Percentiles rank a stretch among this genome's conserved stretches.
Evolutionary conservation across 2,797 vertebrate genomes (phyloP).

Genomic region (Macrochelys suwanniensis): DNA sequence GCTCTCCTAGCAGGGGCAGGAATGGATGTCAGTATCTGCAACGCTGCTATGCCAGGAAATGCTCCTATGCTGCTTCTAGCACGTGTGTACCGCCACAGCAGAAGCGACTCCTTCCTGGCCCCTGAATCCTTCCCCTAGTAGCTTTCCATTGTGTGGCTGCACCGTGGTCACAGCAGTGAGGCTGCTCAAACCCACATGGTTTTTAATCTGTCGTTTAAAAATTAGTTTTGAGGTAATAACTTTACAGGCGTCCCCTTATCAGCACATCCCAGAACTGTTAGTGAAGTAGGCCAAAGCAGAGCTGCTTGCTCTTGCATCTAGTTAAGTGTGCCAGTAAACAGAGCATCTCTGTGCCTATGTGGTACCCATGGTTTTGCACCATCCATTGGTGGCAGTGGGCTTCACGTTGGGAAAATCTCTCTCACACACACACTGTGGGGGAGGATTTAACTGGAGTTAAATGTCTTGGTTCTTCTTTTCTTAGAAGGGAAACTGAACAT

Average conservation of each 20-base stretch:
- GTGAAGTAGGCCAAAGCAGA: accelerated
- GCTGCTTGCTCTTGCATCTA: neutral
- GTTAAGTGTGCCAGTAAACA: neutral
- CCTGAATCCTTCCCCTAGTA: neutral
- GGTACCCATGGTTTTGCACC: neutral
- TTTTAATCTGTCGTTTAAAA: neutral
- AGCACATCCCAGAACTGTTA: accelerated
- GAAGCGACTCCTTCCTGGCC: neutral
- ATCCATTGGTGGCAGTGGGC: neutral
- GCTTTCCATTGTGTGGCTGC: neutral
- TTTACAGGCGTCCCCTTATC: neutral
- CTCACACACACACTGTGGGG: neutral
- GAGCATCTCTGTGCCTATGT: neutral
- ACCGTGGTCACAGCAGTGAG: neutral
- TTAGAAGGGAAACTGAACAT: accelerated
- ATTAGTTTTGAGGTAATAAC: neutral
- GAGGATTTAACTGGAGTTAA: constrained; percentile 36
- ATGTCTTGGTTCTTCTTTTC: neutral
- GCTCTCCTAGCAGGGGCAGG: neutral
- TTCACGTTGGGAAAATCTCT: constrained; percentile 51
- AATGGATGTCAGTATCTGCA: neutral
- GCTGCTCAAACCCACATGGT: neutral
- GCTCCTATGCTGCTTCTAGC: neutral
- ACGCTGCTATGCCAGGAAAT: neutral
- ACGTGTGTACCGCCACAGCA: neutral